A percentile compares a stretch with the other conserved stretches of the same genome.
Evolutionary conservation across 2,113 vertebrate species (phyloP).

Genomic region (Naja naja): DNA sequence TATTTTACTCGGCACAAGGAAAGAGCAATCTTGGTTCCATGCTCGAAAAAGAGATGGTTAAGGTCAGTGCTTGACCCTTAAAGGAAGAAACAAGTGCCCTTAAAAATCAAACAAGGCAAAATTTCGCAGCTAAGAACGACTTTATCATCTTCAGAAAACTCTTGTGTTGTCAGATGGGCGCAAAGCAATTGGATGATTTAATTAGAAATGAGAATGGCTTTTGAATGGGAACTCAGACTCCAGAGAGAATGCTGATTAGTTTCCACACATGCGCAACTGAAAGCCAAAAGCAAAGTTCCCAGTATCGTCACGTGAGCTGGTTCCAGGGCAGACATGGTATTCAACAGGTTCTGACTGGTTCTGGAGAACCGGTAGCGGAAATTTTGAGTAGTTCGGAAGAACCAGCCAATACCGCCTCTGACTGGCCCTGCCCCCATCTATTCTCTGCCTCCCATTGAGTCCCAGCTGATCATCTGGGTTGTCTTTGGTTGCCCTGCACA

Average conservation of each 20-base stretch:
- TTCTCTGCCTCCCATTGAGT: too few relatives aligned
- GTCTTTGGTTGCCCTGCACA: too few relatives aligned
- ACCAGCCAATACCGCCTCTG: too few relatives aligned
- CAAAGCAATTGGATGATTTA: slow-evolving; percentile 33
- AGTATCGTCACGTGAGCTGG: neutral
- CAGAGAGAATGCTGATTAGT: neutral
- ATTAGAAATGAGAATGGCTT: slow-evolving; percentile 30
- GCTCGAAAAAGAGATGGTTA: slow-evolving; percentile 31
- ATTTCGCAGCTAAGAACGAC: neutral
- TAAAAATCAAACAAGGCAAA: neutral
- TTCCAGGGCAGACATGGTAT: neutral
- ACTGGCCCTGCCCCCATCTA: too few relatives aligned
- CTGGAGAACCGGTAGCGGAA: too few relatives aligned
- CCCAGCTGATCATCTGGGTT: too few relatives aligned
- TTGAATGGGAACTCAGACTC: slow-evolving; percentile 26
- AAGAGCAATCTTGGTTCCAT: neutral
- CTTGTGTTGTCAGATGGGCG: neutral
- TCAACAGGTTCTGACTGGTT: too few relatives aligned
- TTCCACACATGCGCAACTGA: slow-evolving; percentile 8
- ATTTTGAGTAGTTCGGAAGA: too few relatives aligned
- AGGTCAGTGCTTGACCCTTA: neutral
- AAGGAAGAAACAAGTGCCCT: neutral
- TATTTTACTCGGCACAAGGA: neutral
- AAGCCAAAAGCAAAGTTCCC: slow-evolving; percentile 23
- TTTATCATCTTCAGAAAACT: slow-evolving; percentile 13